Evolutionary conservation across 1,140 invertebrate species (phyloP).

Genomic region (Mya arenaria): DNA sequence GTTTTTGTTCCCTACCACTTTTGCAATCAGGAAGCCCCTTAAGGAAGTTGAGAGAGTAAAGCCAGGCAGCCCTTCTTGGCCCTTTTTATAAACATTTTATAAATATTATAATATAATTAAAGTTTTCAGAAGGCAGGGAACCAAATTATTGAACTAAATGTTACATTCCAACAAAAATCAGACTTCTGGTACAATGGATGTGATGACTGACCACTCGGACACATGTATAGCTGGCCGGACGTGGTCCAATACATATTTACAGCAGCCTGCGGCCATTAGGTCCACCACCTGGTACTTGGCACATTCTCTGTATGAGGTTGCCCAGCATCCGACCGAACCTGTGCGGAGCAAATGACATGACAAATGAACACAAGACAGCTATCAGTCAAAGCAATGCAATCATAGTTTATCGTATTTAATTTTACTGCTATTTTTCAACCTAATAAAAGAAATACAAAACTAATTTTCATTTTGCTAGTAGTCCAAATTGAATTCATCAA

Average conservation of each 20-base stretch:
- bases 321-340: conserved; percentile 23
- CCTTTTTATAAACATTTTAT: too few relatives aligned
- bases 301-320: conserved; percentile 32
- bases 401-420: not conserved
- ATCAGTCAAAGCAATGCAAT: not conserved
- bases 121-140: too few relatives aligned
- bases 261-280: conserved; percentile 32
- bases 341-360: not conserved
- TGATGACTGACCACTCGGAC: conserved; percentile 56
- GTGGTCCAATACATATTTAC: conserved; percentile 37
- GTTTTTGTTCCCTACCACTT: too few relatives aligned
- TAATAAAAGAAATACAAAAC: not conserved
- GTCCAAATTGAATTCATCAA: not conserved
- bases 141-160: too few relatives aligned
- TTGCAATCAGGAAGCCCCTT: too few relatives aligned
- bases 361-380: not conserved
- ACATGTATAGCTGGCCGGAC: conserved; percentile 36
- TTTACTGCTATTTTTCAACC: not conserved
- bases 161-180: too few relatives aligned
- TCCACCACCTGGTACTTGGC: conserved; percentile 43
- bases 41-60: too few relatives aligned
- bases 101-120: too few relatives aligned
- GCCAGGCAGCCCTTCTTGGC: too few relatives aligned
- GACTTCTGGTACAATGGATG: too few relatives aligned
- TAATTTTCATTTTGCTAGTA: not conserved